Evolutionary conservation across 2,797 vertebrate species (phyloP).

Genomic region (Glossophaga mutica): DNA sequence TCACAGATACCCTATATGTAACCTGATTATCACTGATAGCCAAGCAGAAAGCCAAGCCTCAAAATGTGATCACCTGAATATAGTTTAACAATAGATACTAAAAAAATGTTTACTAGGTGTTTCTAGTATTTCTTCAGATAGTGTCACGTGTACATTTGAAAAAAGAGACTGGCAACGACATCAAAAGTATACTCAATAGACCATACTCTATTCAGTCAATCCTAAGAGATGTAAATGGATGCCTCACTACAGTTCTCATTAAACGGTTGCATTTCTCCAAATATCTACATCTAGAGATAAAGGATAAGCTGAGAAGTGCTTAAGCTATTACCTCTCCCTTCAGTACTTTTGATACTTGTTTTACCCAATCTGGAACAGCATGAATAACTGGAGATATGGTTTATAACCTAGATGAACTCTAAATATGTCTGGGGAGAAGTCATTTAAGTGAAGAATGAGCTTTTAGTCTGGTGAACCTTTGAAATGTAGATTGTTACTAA

Average conservation of each 20-base stretch:
- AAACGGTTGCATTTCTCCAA: constrained; percentile 63
- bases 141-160: constrained; percentile 71
- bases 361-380: constrained; percentile 63
- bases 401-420: constrained; percentile 77
- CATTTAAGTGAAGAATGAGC: constrained; percentile 75
- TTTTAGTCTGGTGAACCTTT: constrained; percentile 75
- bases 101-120: constrained; percentile 72
- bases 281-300: constrained; percentile 71
- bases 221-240: constrained; percentile 75
- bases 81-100: constrained; percentile 67
- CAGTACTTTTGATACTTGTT: constrained; percentile 68
- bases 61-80: constrained; percentile 64
- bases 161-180: constrained; percentile 75
- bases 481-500: constrained; percentile 75
- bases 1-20: constrained; percentile 60
- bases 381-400: constrained; percentile 71
- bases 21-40: constrained; percentile 65
- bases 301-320: constrained; percentile 72
- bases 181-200: constrained; percentile 74
- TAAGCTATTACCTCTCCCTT: constrained; percentile 59
- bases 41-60: constrained; percentile 66
- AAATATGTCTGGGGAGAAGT: constrained; percentile 72
- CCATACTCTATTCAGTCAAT: constrained; percentile 65
- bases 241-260: constrained; percentile 60
- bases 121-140: constrained; percentile 78